Evolutionary conservation across 2,113 vertebrate species (phyloP), one percentile per base, ranked within the genome.

Genomic region (Argyrosomus japonicus): DNA sequence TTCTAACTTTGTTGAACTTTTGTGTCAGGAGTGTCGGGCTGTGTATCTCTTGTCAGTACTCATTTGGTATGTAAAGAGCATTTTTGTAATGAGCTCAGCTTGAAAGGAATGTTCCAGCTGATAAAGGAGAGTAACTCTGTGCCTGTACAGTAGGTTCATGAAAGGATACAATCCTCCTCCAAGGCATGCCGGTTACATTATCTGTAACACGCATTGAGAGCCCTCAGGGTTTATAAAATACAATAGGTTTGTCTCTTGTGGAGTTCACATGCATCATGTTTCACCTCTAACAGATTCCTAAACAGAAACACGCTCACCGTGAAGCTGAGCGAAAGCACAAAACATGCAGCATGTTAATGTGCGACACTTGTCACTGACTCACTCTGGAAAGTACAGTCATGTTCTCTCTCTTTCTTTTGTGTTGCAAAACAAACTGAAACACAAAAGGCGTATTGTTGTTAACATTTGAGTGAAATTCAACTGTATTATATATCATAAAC

Each of bases 41-140:
- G 23, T 45, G 9, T 57, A 32, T 64, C 48, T 81, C 54, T 76
- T 9, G 0, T 76, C 53, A 43, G 48, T 19, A 15, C 40, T 50
- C 32, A 18, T 15, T 17, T 54, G 50, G 36, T 53, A 43, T 60
- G 43, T 65, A n/a, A 10, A n/a, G 36, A 45, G 17, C 40, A 18
- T 69, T 54, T 60, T 13, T 36, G 4, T 54, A 63, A 87, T 68
- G 27, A 68, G 68, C 36, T 80, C 72, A 75, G 57, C 63, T 77
- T 50, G 13, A 70, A 58, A 79, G 27, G 68, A 84, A 79, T 84
- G 62, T 71, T 43, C 0, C 17, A 8, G 48, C 17, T 21, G 73
- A 82, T 81, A 63, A 57, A 51, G 45, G 19, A 67, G 56, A 69
- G 50, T 68, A 53, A 50, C 60, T 13, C 17, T 27, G 50, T 56